Base-by-base conservation (phyloP, 1,140 invertebrate genomes). In the Drosophila erecta region DNA sequence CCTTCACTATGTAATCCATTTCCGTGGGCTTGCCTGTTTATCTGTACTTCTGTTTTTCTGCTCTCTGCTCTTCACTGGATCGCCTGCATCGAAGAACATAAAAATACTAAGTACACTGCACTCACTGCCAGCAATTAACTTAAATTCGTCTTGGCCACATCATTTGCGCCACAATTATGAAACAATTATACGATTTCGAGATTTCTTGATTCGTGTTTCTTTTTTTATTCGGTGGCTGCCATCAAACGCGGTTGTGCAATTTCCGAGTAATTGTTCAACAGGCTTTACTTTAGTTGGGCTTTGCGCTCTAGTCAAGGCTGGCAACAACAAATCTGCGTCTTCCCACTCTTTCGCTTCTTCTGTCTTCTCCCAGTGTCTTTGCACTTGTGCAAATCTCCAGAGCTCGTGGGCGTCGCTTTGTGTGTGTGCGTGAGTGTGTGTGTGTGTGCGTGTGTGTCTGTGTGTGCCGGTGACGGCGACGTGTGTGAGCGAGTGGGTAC, bases 1-100 rank as follows among this genome's bases (percentile, higher is more conserved):
- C 90, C 65, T 92, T 92, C 54, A 92, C 90, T 67, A 92, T 79
- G 53, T 92, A 92, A 92, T 92, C 90, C 90, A 92, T 90, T 86
- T 81, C 81, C 79, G 61, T 49, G 64, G 14, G 14, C 47, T 56
- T 65, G 46, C 67, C 17, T 53, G 64, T 38, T 17, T 17, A 1
- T 17, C 17, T 47, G 64, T 38, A 14, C 47, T 46, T 14, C 54
- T 51, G 27, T 40, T 41, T 46, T 4, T 47, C 30, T 44, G 24
- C 24, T 24, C 4, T 24, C 24, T 5, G 24, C 4, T 24, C 0
- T 24, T 24, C 51, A 47, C 59, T 49, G 53, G 75, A 54, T 62
- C 37, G 58, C 71, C 70, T 83, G 70, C 49, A 56, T 76, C 55
- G 60, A 55, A 81, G 72, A 87, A 71, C 64, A 64, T 71, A 76